Evolutionary conservation across 1,140 invertebrate genomes (phyloP).

Genomic region (Metaphire vulgaris): DNA sequence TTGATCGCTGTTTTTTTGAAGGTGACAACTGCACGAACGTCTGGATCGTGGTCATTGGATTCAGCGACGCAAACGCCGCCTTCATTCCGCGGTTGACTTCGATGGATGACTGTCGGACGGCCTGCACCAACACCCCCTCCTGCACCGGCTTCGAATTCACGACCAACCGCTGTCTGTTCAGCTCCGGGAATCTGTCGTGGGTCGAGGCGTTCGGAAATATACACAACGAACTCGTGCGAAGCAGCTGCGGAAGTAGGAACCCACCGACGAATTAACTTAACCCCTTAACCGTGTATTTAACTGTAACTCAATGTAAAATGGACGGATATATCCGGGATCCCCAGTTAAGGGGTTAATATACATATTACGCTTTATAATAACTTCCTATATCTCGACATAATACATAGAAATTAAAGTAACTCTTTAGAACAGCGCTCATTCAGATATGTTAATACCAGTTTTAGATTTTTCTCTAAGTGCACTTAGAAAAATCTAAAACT

Average conservation of each 20-base stretch:
- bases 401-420: not conserved
- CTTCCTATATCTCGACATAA: not conserved
- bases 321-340: too few species aligned
- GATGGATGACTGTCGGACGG: not conserved
- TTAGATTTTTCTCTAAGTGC: not conserved
- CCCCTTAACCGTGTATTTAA: not conserved
- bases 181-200: not conserved
- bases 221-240: not conserved
- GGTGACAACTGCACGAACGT: too few species aligned
- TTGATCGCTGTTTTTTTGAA: too few species aligned
- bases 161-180: not conserved
- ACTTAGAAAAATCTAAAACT: too few species aligned
- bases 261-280: not conserved
- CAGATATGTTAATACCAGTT: not conserved
- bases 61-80: not conserved
- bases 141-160: not conserved
- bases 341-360: too few species aligned
- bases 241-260: not conserved
- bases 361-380: not conserved
- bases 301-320: too few species aligned
- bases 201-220: not conserved
- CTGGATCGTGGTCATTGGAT: not conserved
- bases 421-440: not conserved
- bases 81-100: not conserved
- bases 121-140: not conserved